phyloP scores from a whole-genome alignment of 2,797 vertebrate species.

The Melanotaenia trifasciata region DNA sequence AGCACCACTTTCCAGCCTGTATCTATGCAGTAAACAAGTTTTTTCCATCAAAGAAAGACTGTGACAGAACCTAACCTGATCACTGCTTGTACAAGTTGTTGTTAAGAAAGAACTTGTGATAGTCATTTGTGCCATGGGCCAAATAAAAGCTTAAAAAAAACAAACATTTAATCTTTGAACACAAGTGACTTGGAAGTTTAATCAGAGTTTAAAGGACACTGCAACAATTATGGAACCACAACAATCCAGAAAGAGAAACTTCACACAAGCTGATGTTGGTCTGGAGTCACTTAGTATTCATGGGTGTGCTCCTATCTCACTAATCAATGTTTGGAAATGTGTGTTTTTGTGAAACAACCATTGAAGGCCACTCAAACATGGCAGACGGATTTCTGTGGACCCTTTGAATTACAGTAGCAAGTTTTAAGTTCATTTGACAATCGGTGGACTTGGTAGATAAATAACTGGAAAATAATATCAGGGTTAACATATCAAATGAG shows the following conservation, averaged over 20 bases:
- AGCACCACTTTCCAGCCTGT: slow-evolving; percentile 27
- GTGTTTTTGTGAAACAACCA: neutral
- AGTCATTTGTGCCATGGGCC: slow-evolving; percentile 9
- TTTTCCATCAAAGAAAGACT: slow-evolving; percentile 51
- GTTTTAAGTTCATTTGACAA: neutral
- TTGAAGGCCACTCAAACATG: neutral
- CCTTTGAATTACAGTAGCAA: neutral
- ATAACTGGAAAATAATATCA: neutral
- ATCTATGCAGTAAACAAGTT: slow-evolving; percentile 57
- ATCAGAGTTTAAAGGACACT: slow-evolving; percentile 11
- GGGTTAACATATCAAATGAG: slow-evolving; percentile 13
- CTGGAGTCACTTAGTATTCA: neutral
- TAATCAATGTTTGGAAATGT: neutral
- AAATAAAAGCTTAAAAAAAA: neutral
- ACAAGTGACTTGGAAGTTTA: neutral
- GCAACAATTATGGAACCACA: neutral
- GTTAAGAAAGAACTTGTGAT: slow-evolving; percentile 41
- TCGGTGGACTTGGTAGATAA: neutral
- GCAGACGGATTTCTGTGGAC: neutral
- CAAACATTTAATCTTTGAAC: neutral
- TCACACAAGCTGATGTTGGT: neutral
- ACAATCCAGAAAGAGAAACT: neutral
- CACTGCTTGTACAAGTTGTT: slow-evolving; percentile 50
- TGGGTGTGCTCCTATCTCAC: neutral
- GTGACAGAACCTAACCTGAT: slow-evolving; percentile 48